Base-by-base conservation (phyloP, 2,888 invertebrate species). In the Bursaphelenchus okinawaensis region DNA sequence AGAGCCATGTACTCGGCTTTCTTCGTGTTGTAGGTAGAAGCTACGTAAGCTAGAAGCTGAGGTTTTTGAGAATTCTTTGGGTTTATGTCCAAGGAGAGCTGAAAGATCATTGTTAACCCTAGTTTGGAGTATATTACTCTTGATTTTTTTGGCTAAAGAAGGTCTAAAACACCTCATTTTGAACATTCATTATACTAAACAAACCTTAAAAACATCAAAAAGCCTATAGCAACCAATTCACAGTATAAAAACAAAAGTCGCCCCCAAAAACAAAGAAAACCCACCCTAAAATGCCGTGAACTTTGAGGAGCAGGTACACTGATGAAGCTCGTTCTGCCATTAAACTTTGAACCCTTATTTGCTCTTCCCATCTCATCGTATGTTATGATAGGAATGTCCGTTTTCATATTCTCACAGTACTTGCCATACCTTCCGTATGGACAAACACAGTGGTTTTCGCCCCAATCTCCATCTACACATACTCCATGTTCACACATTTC, bases 31-130 rank as follows among this genome's bases (percentile, higher is more conserved):
- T 73, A 73, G 12, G 66, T 64, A 7, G 76, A 70, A 1, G 68
- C 77, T 7, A 73, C 66, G 52, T 77, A 77, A 55, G 70, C 68
- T 56, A 77, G 68, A 12, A 74, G 66, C 62, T 77, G 76, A 60
- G 74, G 74, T 12, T 64, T 63, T 8, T 65, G 56, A 6, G 62
- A 50, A 24, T 66, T 56, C 27, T 63, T 59, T 12, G 71, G 68
- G 12, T 62, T 57, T 2, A 77, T 52, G 51, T 69, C 70, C 69
- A 76, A 62, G 52, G 68, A 67, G 8, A 77, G 63, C 74, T 66
- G 20, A 66, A 66, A 52, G n/a, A n/a, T n/a, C n/a, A n/a, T n/a
- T n/a, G n/a, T n/a, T n/a, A n/a, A n/a, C n/a, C n/a, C n/a, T n/a
- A n/a, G n/a, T n/a, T n/a, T n/a, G n/a, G n/a, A n/a, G n/a, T n/a